Conservation (phyloP, 64 coral and sea anemone genomes). For the Cladopsammia gracilis region DNA sequence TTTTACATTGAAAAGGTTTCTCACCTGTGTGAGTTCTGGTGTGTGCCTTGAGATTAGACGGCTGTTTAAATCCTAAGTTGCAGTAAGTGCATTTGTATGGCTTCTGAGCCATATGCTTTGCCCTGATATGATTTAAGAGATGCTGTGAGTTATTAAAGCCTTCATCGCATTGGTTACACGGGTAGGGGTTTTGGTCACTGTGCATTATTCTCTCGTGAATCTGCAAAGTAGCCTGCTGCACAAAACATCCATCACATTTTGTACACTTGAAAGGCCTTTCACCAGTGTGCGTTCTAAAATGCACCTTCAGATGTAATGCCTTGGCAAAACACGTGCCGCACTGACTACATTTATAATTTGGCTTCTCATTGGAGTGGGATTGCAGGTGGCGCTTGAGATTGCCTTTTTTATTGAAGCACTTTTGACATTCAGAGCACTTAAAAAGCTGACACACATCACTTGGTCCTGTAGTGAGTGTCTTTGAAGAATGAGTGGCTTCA, state of each 20-base stretch:
- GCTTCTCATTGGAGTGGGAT: not conserved
- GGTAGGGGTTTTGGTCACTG: no score
- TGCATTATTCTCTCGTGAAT: not conserved
- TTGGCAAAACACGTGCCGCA: not conserved
- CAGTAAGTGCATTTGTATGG: not conserved
- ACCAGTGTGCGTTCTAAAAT: conserved; percentile 22
- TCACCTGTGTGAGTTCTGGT: not conserved
- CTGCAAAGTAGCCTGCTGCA: not conserved
- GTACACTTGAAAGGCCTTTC: conserved; percentile 1
- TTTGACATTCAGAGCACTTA: not conserved
- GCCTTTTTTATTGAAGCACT: not conserved
- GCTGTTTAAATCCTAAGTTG: not conserved
- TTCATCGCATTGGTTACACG: no score
- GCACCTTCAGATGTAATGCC: not conserved
- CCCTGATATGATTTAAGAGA: no score
- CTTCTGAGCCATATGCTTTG: not conserved
- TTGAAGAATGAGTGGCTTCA: no score
- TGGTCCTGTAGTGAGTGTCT: no score
- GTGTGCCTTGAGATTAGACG: not conserved
- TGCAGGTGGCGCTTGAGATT: not conserved
- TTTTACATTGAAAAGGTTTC: conserved; percentile 14
- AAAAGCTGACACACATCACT: not conserved
- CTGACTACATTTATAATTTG: not conserved
- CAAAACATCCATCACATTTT: not conserved
- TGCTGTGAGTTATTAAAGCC: no score